These are phyloP conservation scores for Arenaria interpres DNA, from an alignment of 2,113 vertebrate species.

Conservation along the genomic window DNA sequence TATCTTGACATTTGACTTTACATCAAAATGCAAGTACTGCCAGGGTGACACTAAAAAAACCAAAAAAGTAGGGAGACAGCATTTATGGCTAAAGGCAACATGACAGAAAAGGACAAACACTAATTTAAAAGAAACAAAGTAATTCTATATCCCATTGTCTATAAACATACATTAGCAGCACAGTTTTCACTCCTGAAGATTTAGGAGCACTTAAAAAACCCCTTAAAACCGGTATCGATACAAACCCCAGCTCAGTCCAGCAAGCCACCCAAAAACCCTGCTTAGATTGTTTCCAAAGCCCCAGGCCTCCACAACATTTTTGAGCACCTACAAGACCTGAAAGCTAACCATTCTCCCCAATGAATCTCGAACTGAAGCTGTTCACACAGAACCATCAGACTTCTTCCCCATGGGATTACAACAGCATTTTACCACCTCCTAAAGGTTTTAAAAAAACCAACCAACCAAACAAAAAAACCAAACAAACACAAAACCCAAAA, in stretches of 20 bases:
- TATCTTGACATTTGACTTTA: neutral
- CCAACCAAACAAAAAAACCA: no score
- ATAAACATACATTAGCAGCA: neutral
- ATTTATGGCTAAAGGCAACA: neutral
- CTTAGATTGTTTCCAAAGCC: neutral
- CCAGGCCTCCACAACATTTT: accelerated
- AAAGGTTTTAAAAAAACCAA: neutral
- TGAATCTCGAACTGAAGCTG: neutral
- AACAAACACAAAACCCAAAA: no score
- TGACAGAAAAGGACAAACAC: neutral
- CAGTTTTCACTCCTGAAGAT: neutral
- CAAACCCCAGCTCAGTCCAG: neutral
- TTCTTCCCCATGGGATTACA: neutral
- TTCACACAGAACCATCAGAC: neutral
- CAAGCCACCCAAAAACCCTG: neutral
- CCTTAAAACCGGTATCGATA: neutral
- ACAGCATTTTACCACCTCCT: neutral
- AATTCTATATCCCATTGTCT: neutral
- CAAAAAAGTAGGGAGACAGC: no score
- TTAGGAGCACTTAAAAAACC: neutral
- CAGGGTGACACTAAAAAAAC: neutral
- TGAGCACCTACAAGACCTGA: accelerated
- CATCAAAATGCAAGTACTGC: neutral
- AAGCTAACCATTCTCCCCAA: neutral
- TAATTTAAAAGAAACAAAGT: neutral